Conservation (phyloP, 2,113 vertebrate species). For the Cyprinus carpio region DNA sequence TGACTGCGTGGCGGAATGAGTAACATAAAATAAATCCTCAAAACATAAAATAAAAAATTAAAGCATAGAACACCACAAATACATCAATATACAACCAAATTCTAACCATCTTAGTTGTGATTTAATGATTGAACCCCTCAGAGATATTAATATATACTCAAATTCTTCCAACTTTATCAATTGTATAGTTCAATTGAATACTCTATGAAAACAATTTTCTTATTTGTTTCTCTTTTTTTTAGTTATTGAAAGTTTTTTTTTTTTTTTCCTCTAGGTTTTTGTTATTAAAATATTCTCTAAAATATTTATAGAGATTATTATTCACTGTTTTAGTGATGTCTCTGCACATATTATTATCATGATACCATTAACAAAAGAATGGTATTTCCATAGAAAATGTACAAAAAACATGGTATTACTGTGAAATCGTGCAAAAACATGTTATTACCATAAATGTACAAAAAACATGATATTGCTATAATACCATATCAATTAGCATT, state of each 20-base stretch:
- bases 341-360: neutral
- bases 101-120: neutral
- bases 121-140: neutral
- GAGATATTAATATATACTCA: neutral
- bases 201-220: neutral
- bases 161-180: neutral
- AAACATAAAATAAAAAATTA: constrained; percentile 55
- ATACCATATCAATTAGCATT: too few relatives aligned
- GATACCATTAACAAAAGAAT: neutral
- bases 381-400: neutral
- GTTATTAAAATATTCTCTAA: neutral
- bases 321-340: neutral
- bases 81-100: too few relatives aligned
- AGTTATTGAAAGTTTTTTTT: neutral
- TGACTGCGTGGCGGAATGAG: constrained; percentile 8
- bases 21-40: constrained; percentile 46
- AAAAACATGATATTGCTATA: neutral
- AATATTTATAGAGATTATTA: neutral
- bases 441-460: neutral
- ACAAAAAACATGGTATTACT: neutral
- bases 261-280: neutral
- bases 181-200: neutral
- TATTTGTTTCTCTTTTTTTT: neutral
- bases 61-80: too few relatives aligned
- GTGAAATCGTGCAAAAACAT: too few relatives aligned